Conservation (phyloP, 2,797 vertebrate species). For the Diceros bicornis region DNA sequence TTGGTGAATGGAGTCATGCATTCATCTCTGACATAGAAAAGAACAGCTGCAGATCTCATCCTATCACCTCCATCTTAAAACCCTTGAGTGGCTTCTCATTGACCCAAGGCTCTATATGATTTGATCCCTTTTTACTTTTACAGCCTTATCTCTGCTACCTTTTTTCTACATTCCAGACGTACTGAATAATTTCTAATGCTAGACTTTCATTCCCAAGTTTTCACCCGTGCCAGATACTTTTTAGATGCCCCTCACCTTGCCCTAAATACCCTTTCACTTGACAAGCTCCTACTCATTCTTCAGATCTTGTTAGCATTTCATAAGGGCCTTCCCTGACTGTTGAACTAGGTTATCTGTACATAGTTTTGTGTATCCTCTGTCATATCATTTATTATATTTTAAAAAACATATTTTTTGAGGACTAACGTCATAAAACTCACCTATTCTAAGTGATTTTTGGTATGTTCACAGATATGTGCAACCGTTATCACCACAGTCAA, state of each 20-base stretch:
- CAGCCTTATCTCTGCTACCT: background rate
- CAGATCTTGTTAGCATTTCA: conserved; percentile 34
- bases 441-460: background rate
- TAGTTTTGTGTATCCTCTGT: conserved; percentile 33
- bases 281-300: conserved; percentile 3
- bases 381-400: conserved; percentile 27
- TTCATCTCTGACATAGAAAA: conserved; percentile 53
- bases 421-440: background rate
- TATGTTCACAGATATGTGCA: background rate
- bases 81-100: background rate
- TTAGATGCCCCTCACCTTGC: background rate
- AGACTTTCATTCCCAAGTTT: conserved; percentile 21
- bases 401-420: conserved; percentile 12
- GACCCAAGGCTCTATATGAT: background rate
- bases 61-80: conserved; percentile 19
- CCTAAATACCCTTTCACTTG: background rate
- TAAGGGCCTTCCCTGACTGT: conserved; percentile 8
- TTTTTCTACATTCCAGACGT: conserved; percentile 1
- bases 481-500: background rate
- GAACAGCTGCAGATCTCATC: conserved; percentile 18
- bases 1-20: background rate
- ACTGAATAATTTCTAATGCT: conserved; percentile 13
- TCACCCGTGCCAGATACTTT: background rate
- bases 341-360: background rate
- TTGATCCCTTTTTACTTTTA: background rate